Base-by-base conservation (phyloP, 2,888 invertebrate species). In the Cheilosia variabilis region DNA sequence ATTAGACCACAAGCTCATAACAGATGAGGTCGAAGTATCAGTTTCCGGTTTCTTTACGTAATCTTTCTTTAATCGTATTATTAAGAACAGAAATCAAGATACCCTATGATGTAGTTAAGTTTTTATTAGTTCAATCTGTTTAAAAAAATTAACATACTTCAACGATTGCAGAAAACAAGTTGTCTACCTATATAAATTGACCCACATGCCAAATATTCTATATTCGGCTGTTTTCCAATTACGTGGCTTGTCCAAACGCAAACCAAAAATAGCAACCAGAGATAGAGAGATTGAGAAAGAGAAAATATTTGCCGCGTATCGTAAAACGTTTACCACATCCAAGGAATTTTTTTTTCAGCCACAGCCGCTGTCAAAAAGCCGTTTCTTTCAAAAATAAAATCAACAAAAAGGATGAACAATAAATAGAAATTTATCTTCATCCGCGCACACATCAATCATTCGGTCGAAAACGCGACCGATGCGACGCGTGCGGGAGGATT, bases 391-490 rank as follows among this genome's bases (percentile, higher is more conserved):
- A 53, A 52, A 53, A 27, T 31, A 53, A 55, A n/a, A 41, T 24
- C n/a, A 52, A 41, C 53, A 66, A 57, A 68, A 17, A 55, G 7
- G 43, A n/a, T 27, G 13, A 68, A 41, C 15, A 37, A 22, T 15
- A 66, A 66, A 66, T 41, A 5, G 43, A 55, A 43, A 27, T 69
- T 45, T 45, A 57, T 69, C 57, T 34, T 69, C 43, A 57, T 69
- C 31, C 31, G 57, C 4, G 45, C 6, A n/a, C 57, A 24, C 68
- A 69, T 69, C 68, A 55, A 57, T 69, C 68, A 69, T 45, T 57
- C 15, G n/a, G n/a, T n/a, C n/a, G n/a, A n/a, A n/a, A n/a, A n/a
- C n/a, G n/a, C n/a, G n/a, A 15, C 6, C 22, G 27, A 19, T 4
- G 17, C 15, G 27, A 31, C 41, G 55, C 34, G 22, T 37, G 15